Conservation (phyloP, 2,113 vertebrate genomes). For the Myotis brandtii region DNA sequence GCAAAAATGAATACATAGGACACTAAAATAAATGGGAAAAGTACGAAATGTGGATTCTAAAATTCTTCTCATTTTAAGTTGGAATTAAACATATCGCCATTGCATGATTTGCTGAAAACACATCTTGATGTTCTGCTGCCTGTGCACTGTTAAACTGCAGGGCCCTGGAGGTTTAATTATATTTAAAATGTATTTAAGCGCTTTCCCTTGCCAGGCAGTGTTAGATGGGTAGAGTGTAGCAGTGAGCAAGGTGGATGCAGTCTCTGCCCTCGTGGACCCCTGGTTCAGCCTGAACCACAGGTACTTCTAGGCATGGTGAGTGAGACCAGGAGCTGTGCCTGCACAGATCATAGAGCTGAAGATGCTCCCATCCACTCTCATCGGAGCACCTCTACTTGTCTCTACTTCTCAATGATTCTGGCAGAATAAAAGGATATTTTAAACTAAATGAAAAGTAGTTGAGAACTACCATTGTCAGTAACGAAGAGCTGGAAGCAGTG, state of each 20-base stretch:
- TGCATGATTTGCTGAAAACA: conserved; percentile 26
- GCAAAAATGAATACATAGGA: not conserved
- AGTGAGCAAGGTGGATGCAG: fast-evolving
- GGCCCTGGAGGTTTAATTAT: conserved; percentile 17
- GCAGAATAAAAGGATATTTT: not conserved
- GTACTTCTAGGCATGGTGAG: not conserved
- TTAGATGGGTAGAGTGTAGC: not conserved
- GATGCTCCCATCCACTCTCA: not conserved
- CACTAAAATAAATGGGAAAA: not conserved
- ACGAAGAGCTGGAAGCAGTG: not conserved
- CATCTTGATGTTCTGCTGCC: not conserved
- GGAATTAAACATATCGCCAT: not conserved
- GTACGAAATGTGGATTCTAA: conserved; percentile 7
- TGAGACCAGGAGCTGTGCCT: not conserved
- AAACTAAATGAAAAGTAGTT: not conserved
- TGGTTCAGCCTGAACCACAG: not conserved
- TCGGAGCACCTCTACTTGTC: not conserved
- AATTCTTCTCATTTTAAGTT: not conserved
- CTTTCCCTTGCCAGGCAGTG: not conserved
- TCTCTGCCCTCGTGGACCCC: not conserved
- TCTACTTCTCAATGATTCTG: not conserved
- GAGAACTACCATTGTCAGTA: not conserved
- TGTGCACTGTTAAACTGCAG: not conserved
- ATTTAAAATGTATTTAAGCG: not conserved
- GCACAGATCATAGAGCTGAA: not conserved